Base-by-base conservation (phyloP, 1,140 invertebrate species). In the Drosophila neocordata region DNA sequence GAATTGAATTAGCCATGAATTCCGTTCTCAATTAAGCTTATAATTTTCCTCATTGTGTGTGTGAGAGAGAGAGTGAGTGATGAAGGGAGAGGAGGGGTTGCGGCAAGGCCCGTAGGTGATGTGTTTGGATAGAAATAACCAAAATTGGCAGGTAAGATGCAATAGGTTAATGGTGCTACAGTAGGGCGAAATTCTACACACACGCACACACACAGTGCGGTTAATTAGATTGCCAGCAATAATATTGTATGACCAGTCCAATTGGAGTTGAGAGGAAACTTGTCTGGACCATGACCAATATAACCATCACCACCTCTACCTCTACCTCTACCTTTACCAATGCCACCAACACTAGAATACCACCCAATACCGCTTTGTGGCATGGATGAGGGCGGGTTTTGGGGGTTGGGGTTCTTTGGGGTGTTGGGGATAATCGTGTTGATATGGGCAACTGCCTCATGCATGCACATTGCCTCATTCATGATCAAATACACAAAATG, bases 161-260 rank as follows among this genome's bases (percentile, higher is more conserved):
- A 56, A 18, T 15, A 24, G 53, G 22, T 22, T 13, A 8, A 51
- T 31, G 31, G 12, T 13, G 15, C 15, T 1, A 34, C 7, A 13
- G 8, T 35, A 8, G 13, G 12, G 37, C 7, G 24, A 11, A 38
- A 37, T 48, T 20, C 15, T 48, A 48, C 73, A 55, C 80, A 52
- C 62, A 44, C 62, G n/a, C 20, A 48, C 73, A 55, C 80, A 52
- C 62, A 44, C 62, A 44, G 53, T 75, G 82, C 68, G 74, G 74
- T 81, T 87, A 87, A 87, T 87, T 87, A 87, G 82, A 87, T 87
- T 87, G 78, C 67, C 44, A 65, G 74, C 79, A 87, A 85, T 82
- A 85, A 88, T 88, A 81, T 85, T 88, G 74, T 69, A 75, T 68
- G 73, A 73, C 51, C 69, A 27, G 15, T 7, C 13, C 15, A 13